phyloP scores from a whole-genome alignment of 2,888 invertebrate genomes.

The Sphecodes monilicornis region DNA sequence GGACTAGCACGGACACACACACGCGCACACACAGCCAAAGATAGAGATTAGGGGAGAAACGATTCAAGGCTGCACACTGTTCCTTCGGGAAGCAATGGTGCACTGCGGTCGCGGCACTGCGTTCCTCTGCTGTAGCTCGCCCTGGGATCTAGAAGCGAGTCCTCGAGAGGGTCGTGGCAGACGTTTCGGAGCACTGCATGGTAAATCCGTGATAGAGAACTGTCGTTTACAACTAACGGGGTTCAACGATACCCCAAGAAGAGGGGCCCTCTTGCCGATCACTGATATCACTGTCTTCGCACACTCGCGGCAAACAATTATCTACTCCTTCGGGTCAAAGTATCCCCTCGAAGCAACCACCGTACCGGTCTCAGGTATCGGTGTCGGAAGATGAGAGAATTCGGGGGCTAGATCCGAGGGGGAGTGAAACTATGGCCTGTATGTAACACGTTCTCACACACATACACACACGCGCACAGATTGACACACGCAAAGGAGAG shows the following conservation, averaged over 20 bases:
- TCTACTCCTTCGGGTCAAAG: background rate
- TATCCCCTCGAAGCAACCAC: background rate
- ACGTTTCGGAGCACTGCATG: constrained; percentile 40
- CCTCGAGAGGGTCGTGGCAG: background rate
- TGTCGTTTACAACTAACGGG: background rate
- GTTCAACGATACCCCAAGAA: background rate
- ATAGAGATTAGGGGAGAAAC: background rate
- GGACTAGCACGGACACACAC: background rate
- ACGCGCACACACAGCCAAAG: no score
- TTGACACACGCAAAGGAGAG: constrained; percentile 31
- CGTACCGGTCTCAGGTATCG: background rate
- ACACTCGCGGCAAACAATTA: background rate
- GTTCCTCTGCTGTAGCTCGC: background rate
- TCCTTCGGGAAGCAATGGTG: background rate
- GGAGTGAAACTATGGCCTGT: constrained; percentile 27
- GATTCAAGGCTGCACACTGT: background rate
- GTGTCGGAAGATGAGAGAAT: background rate
- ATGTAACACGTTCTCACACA: constrained; percentile 49
- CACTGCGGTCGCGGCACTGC: background rate
- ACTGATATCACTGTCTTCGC: background rate
- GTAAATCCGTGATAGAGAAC: constrained; percentile 36
- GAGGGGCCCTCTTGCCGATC: background rate
- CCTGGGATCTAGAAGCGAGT: background rate
- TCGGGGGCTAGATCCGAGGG: constrained; percentile 16
- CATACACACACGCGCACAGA: constrained; percentile 34